Evolutionary conservation across 2,888 invertebrate genomes (phyloP).

Genomic region (Drosophila leonis): DNA sequence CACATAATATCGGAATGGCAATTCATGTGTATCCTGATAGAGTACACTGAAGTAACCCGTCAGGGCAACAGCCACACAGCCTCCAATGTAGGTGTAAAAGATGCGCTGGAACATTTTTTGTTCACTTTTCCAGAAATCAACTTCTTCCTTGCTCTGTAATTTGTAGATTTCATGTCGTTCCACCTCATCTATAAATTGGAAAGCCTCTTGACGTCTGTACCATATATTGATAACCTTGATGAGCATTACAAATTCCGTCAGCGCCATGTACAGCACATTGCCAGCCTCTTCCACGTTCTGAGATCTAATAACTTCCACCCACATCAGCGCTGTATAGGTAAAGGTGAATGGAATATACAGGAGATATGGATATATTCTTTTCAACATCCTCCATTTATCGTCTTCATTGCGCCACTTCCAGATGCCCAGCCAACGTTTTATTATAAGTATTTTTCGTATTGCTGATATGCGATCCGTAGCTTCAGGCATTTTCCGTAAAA

Average conservation of each 20-base stretch:
- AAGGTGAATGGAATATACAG: conserved; percentile 67
- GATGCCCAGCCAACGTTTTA: conserved; percentile 50
- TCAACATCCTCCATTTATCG: conserved; percentile 3
- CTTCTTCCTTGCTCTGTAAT: conserved; percentile 44
- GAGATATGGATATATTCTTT: conserved; percentile 42
- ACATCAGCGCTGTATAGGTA: conserved; percentile 59
- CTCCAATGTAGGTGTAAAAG: conserved; percentile 47
- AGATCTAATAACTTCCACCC: conserved; percentile 58
- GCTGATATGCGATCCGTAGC: conserved; percentile 43
- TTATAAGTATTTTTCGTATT: conserved; percentile 23
- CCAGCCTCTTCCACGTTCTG: conserved; percentile 54
- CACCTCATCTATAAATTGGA: conserved; percentile 51
- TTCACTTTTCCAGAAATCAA: conserved; percentile 34
- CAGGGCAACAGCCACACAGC: conserved; percentile 32
- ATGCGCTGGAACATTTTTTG: conserved; percentile 60
- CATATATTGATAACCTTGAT: conserved; percentile 66
- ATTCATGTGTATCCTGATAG: conserved; percentile 52
- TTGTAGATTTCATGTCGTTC: conserved; percentile 18
- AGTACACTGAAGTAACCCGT: conserved; percentile 47
- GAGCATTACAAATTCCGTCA: conserved; percentile 62
- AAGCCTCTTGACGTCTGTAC: conserved; percentile 44
- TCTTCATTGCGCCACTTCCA: conserved; percentile 37
- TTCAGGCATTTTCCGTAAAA: conserved; percentile 18
- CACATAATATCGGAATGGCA: conserved; percentile 78
- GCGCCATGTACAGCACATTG: conserved; percentile 69